Evolutionary conservation across 2,113 vertebrate genomes (phyloP), one percentile per base, ranked within the genome.

Genomic region (Smithornis capensis): DNA sequence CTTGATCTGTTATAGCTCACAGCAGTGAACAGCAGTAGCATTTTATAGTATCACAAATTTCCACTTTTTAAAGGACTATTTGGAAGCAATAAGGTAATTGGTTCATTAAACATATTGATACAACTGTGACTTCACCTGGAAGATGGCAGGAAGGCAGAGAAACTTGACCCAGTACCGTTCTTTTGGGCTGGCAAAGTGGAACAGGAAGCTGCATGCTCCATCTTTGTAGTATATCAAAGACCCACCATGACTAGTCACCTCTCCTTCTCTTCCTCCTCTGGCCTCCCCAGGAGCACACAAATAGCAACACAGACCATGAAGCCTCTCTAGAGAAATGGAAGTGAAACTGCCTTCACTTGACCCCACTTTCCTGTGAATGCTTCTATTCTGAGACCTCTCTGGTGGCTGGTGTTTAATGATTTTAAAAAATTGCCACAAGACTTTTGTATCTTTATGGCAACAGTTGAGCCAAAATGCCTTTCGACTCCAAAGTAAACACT

Each of bases 171-270:
- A 21, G 21, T 8, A 55, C 21, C 28, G 83, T 42, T 45, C 18
- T 65, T 55, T n/a, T 23, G 80, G 56, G 42, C 14, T 27, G 42
- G 63, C 19, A 70, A 59, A 38, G 27, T 27, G 9, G 6, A 33
- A 18, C 25, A 88, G 12, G 42, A 77, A 74, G 71, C 25, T 62
- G 33, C 35, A 33, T 0, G 1, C 25, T 71, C 49, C 25, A 18
- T 14, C 59, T 62, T 9, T 37, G 38, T 19, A 47, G 28, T 28
- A 63, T 8, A 24, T 2, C 1, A 0, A 64, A 68, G 19, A 25
- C 24, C 8, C 12, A 28, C 4, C 22, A 42, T 0, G 2, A 53
- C 33, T 0, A 0, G 24, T n/a, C 38, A 23, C 7, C 10, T 33
- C 49, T 83, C 59, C 55, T 76, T 12, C 27, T 16, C 14, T 23